These are phyloP conservation scores for Ormia ochracea DNA, from an alignment of 2,888 invertebrate genomes.

Conservation along the genomic window DNA sequence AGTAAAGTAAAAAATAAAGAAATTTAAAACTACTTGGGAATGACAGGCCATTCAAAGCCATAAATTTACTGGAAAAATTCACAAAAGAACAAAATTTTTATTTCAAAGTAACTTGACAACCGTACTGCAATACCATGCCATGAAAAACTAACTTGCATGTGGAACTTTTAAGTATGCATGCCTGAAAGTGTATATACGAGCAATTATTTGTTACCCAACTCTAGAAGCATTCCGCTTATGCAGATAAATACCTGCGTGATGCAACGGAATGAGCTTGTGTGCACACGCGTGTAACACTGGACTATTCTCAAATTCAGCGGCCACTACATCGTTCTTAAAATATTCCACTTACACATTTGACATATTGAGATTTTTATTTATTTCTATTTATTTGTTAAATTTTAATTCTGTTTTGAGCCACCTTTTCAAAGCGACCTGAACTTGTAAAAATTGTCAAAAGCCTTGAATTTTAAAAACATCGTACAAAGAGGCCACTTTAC, in stretches of 20 bases:
- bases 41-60: conserved; percentile 1
- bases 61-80: neutral
- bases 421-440: too few relatives aligned
- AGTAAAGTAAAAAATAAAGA: conserved; percentile 1
- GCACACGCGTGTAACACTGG: neutral
- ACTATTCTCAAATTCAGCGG: neutral
- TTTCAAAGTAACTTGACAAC: neutral
- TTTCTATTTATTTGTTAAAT: conserved; percentile 1
- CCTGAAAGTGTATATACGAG: too few relatives aligned
- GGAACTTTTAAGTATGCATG: too few relatives aligned
- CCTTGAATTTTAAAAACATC: too few relatives aligned
- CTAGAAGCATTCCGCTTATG: too few relatives aligned
- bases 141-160: conserved; percentile 41
- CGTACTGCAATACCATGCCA: conserved; percentile 37
- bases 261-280: too few relatives aligned
- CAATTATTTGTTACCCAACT: too few relatives aligned
- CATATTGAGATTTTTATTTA: conserved; percentile 27
- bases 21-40: conserved; percentile 23
- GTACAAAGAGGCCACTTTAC: too few relatives aligned
- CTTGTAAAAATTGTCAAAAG: too few relatives aligned
- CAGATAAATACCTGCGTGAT: too few relatives aligned
- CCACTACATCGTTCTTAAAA: conserved; percentile 26
- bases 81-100: neutral
- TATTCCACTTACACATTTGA: conserved; percentile 45
- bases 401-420: too few relatives aligned